Conservation (phyloP, 64 coral and sea anemone genomes). For the Trachythela sp. region DNA sequence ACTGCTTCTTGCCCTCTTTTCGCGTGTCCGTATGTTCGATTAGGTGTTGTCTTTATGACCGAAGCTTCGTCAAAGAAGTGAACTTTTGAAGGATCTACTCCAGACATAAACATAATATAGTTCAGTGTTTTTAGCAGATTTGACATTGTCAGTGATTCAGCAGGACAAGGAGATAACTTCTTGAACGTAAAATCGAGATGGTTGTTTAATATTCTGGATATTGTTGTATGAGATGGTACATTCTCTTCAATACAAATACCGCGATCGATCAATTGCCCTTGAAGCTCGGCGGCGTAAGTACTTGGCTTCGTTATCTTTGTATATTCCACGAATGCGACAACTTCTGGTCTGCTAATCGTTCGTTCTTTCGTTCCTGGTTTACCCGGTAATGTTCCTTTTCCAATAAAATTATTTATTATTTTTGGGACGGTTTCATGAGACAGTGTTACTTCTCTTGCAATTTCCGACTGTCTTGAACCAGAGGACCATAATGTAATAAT, state of each 20-base stretch:
- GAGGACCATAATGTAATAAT: too few relatives aligned
- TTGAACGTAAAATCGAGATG: conserved; percentile 53
- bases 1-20: conserved; percentile 42
- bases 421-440: too few relatives aligned
- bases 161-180: conserved; percentile 34
- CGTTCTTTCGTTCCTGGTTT: too few relatives aligned
- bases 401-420: too few relatives aligned
- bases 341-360: too few relatives aligned
- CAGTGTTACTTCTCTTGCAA: too few relatives aligned
- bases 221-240: conserved; percentile 39
- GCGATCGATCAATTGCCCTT: too few relatives aligned
- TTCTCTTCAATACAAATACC: too few relatives aligned
- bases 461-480: too few relatives aligned
- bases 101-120: conserved; percentile 34
- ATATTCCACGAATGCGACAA: too few relatives aligned
- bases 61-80: conserved; percentile 44
- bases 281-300: conserved; percentile 42
- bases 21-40: conserved; percentile 27
- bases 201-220: conserved; percentile 29
- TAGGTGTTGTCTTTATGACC: conserved; percentile 35
- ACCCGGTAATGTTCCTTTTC: too few relatives aligned
- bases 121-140: conserved; percentile 42
- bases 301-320: conserved; percentile 27
- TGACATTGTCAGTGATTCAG: conserved; percentile 20
- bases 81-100: conserved; percentile 39